phyloP scores from a whole-genome alignment of 2,888 invertebrate genomes.

The Calameuta idolon region DNA sequence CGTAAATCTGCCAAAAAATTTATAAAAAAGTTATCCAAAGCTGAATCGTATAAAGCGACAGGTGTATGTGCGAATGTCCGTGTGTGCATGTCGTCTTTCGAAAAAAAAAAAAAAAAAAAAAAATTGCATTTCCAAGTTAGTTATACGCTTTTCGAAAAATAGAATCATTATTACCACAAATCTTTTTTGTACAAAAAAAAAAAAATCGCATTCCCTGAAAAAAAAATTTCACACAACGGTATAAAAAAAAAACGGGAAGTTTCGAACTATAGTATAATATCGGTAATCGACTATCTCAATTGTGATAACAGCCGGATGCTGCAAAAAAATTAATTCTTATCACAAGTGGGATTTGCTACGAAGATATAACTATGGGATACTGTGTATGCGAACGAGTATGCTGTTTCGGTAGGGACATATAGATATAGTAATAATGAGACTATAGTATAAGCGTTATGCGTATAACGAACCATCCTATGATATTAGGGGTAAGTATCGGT shows the following conservation, averaged over 20 bases:
- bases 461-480: conserved; percentile 16
- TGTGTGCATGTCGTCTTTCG: not conserved
- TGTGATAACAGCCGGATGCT: not conserved
- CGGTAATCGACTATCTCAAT: not conserved
- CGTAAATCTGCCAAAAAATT: not conserved
- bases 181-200: not conserved
- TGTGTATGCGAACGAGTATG: not conserved
- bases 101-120: conserved; percentile 29
- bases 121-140: conserved; percentile 48
- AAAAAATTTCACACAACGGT: not conserved
- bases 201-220: not conserved
- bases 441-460: conserved; percentile 19
- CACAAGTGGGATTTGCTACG: not conserved
- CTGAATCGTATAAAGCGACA: not conserved
- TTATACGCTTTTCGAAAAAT: conserved; percentile 17
- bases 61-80: not conserved
- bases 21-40: not conserved
- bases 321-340: not conserved
- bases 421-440: not conserved
- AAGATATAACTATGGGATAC: not conserved
- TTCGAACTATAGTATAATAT: not conserved
- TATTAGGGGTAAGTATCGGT: conserved; percentile 30
- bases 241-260: not conserved
- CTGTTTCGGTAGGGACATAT: conserved; percentile 15
- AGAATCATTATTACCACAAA: not conserved